Evolutionary conservation across 2,888 invertebrate species (phyloP).

Genomic region (Celastrina argiolus): DNA sequence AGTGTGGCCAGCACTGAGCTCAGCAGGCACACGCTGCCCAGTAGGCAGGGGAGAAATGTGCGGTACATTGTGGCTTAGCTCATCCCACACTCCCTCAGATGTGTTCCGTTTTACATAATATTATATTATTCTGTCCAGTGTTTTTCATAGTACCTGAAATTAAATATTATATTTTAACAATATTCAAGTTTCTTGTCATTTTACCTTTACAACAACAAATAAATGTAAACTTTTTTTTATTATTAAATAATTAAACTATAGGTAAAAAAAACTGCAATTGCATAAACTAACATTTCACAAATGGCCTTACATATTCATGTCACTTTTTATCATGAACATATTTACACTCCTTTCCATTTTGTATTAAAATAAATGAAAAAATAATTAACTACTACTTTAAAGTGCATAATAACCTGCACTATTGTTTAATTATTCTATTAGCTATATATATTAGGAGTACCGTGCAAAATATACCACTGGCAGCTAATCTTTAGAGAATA

Average conservation of each 20-base stretch:
- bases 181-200: no score
- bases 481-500: neutral
- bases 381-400: neutral
- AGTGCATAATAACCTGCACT: neutral
- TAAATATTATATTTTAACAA: neutral
- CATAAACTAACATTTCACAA: no score
- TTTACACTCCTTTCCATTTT: no score
- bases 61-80: conserved; percentile 45
- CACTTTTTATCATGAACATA: no score
- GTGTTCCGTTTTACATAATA: conserved; percentile 5
- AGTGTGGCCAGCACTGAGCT: conserved; percentile 46
- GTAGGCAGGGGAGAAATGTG: conserved; percentile 42
- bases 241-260: no score
- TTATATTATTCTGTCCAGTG: conserved; percentile 35
- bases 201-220: no score
- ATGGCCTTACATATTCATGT: no score
- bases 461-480: neutral
- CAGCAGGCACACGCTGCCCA: conserved; percentile 43
- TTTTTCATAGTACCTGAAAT: conserved; percentile 39
- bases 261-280: no score
- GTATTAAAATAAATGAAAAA: neutral
- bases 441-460: neutral
- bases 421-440: neutral
- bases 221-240: no score
- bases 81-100: conserved; percentile 32